phyloP scores from a whole-genome alignment of 2,888 invertebrate species.

The Drosophila setosimentum region DNA sequence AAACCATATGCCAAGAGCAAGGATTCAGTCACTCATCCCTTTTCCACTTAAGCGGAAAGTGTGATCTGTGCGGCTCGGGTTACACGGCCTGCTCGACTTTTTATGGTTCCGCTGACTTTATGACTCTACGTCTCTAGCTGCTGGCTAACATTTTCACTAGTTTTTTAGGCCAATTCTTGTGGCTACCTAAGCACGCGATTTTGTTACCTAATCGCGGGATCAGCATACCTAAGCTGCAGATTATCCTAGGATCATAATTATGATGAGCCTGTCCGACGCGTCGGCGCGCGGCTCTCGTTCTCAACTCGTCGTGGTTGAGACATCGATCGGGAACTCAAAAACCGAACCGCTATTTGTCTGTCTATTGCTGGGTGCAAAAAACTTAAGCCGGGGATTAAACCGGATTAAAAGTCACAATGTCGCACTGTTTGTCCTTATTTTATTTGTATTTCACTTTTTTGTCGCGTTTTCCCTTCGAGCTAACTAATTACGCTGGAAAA shows the following conservation, averaged over 20 bases:
- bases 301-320: slow-evolving; percentile 25
- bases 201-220: slow-evolving; percentile 78
- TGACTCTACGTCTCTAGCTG: slow-evolving; percentile 34
- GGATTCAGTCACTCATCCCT: slow-evolving; percentile 64
- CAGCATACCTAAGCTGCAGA: slow-evolving; percentile 74
- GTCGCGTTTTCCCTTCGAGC: slow-evolving; percentile 63
- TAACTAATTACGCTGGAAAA: slow-evolving; percentile 74
- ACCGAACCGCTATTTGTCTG: slow-evolving; percentile 32
- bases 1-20: slow-evolving; percentile 55
- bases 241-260: slow-evolving; percentile 81
- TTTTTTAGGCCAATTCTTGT: slow-evolving; percentile 74
- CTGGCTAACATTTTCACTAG: slow-evolving; percentile 19
- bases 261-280: slow-evolving; percentile 57
- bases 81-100: slow-evolving; percentile 72
- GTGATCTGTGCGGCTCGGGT: slow-evolving; percentile 60
- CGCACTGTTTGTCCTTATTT: slow-evolving; percentile 65
- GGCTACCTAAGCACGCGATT: slow-evolving; percentile 79
- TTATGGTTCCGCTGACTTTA: slow-evolving; percentile 70
- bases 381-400: slow-evolving; percentile 80
- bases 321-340: slow-evolving; percentile 16
- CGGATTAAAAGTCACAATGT: slow-evolving; percentile 76
- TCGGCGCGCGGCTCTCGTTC: slow-evolving; percentile 48
- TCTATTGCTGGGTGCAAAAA: slow-evolving; percentile 65
- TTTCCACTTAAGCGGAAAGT: slow-evolving; percentile 66
- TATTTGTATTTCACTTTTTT: slow-evolving; percentile 39